These are phyloP conservation scores for Smithornis capensis DNA, from an alignment of 2,113 vertebrate species.

Conservation along the genomic window DNA sequence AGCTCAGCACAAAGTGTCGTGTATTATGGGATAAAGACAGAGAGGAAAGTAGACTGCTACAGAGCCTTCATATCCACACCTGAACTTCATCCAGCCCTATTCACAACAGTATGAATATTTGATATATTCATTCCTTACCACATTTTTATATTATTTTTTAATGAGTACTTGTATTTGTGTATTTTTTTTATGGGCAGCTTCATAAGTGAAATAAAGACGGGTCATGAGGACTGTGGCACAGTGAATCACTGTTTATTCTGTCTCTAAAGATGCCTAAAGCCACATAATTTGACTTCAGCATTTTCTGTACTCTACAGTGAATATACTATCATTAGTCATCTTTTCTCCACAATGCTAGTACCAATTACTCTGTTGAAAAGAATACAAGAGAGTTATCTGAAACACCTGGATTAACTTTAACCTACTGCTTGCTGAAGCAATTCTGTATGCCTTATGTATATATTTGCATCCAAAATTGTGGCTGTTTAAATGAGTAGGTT, in stretches of 20 bases:
- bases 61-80: not conserved
- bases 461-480: not conserved
- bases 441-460: not conserved
- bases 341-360: not conserved
- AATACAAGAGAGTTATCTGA: not conserved
- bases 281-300: not conserved
- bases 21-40: not conserved
- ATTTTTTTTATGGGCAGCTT: not conserved
- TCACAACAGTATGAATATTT: not conserved
- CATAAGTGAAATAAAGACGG: not conserved
- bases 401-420: not conserved
- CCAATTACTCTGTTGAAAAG: not conserved
- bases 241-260: constrained; percentile 39
- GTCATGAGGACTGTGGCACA: not conserved
- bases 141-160: not conserved
- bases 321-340: not conserved
- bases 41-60: not conserved
- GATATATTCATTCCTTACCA: not conserved
- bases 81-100: not conserved
- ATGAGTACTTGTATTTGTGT: not conserved
- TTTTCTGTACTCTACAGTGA: not conserved
- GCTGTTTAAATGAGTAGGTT: not conserved
- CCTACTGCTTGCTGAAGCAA: not conserved
- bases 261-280: constrained; percentile 1
- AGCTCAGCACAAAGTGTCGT: not conserved